Conservation (phyloP, 2,113 vertebrate genomes). For the Seriola quinqueradiata region DNA sequence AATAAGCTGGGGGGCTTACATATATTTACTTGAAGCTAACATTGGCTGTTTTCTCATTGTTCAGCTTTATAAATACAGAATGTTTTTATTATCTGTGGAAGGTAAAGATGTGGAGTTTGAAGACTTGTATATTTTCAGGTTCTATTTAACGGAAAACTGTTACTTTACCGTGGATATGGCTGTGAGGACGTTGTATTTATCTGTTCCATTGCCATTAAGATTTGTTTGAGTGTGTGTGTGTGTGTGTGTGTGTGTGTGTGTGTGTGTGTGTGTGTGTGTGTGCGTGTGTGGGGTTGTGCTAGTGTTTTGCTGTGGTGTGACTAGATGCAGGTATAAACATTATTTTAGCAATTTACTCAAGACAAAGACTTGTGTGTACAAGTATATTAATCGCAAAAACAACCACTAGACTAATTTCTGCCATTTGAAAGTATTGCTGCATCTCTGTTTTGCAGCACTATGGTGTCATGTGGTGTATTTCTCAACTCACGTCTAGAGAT, state of each 20-base stretch:
- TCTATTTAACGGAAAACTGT: conserved; percentile 14
- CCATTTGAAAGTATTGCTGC: not conserved
- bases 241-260: too few species aligned
- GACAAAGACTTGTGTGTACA: too few species aligned
- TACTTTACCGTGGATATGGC: conserved; percentile 43
- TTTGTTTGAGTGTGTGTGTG: too few species aligned
- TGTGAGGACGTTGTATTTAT: conserved; percentile 5
- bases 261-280: too few species aligned
- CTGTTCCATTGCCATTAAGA: too few species aligned
- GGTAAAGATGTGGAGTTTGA: conserved; percentile 2
- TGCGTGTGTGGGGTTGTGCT: too few species aligned
- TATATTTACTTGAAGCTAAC: conserved; percentile 38
- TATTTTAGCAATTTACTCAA: too few species aligned
- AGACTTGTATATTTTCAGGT: not conserved
- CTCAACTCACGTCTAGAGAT: not conserved
- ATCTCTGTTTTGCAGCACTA: not conserved
- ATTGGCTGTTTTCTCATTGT: conserved; percentile 1
- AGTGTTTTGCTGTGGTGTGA: too few species aligned
- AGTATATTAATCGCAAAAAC: too few species aligned
- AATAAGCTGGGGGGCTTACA: conserved; percentile 39
- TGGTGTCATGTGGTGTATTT: not conserved
- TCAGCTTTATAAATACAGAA: conserved; percentile 4
- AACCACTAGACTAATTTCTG: not conserved
- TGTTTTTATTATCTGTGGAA: conserved; percentile 12
- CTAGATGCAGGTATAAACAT: too few species aligned